Evolutionary conservation across 2,797 vertebrate genomes (phyloP), one percentile per base, ranked within the genome.

Genomic region (Acanthopagrus latus): DNA sequence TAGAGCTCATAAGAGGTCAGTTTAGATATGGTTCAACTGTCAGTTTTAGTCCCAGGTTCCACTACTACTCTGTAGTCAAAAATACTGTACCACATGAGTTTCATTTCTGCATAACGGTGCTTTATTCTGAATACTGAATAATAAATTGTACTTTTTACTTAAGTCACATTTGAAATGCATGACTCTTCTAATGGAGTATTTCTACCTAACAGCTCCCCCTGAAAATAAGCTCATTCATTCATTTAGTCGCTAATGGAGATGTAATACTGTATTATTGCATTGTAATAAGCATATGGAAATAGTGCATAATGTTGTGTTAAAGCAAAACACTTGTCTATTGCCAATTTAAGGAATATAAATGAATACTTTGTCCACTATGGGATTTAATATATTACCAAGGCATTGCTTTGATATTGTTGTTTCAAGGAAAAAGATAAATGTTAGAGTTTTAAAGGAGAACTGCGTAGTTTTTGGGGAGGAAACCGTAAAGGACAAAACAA

Each of bases 21-120:
- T 78, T 69, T 38, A 68, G 27, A 23, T 48, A 43, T 29, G 43
- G 33, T 54, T 67, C n/a, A 4, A 20, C 27, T 50, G 27, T 20
- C 17, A 18, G 12, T 43, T 79, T 64, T 62, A 3, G 4, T n/a
- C 20, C 14, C 21, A 13, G 7, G 21, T 60, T 73, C 27, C 5
- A 29, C 33, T 7, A 33, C 33, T 38, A 38, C 33, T 38, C 33
- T 9, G 33, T 38, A 38, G 23, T 41, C 4, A 43, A 21, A 48
- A 20, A 7, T 10, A 23, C 4, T 17, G 25, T 14, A 38, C 33
- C 6, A 8, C 9, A 38, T 38, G 33, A 38, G 7, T 38, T 1
- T 9, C 7, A 52, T 6, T 21, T 67, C 10, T 13, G 16, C 8
- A 25, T 13, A 55, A 23, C 6, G 10, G 21, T 3, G 13, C 4